Evolutionary conservation across 2,113 vertebrate species (phyloP), one percentile per base, ranked within the genome.

Genomic region (Trinectes maculatus): DNA sequence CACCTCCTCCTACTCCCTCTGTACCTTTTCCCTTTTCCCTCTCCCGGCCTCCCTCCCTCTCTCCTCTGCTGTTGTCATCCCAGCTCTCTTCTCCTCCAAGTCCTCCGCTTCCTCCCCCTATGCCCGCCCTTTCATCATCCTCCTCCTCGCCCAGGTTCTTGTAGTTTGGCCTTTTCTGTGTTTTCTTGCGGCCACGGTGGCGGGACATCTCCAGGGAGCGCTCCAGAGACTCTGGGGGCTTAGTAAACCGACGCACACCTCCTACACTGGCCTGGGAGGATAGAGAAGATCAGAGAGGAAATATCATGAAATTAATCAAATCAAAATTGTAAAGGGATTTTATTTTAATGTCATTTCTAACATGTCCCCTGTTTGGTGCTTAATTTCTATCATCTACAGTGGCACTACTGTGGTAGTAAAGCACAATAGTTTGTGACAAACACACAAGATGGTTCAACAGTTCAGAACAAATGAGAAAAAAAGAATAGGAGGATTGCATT

Each of bases 121-220:
- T 90, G 87, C 81, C 92, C 1, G 57, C 25, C 44, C 84, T 93
- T 53, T 99, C 96, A 33, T 98, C 98, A 11, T 98, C 97, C 4
- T 98, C 98, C 5, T 99, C 98, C 82, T 99, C 98, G 19, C 97
- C 98, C 69, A 99, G 91, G 24, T 99, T 99, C 91, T 99, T 99
- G 84, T 99, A 99, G 88, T 99, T 99, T 39, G 97, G 98, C 65
- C 97, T 94, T 84, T 98, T 98, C 74, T 97, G 96, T 8, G 93
- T 74, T 53, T 90, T 95, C 86, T 96, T 96, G 83, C 92, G 96
- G 42, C 97, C 96, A 6, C 94, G 95, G 28, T 98, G 95, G 63
- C 96, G 95, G 25, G 95, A 98, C 71, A 99, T 93, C 88, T 99
- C 98, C 66, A 99, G 90, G 24, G 97, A 99, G 26, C 96, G 94